Evolutionary conservation across 2,113 vertebrate genomes (phyloP).

Genomic region (Corythornis vintsioides): DNA sequence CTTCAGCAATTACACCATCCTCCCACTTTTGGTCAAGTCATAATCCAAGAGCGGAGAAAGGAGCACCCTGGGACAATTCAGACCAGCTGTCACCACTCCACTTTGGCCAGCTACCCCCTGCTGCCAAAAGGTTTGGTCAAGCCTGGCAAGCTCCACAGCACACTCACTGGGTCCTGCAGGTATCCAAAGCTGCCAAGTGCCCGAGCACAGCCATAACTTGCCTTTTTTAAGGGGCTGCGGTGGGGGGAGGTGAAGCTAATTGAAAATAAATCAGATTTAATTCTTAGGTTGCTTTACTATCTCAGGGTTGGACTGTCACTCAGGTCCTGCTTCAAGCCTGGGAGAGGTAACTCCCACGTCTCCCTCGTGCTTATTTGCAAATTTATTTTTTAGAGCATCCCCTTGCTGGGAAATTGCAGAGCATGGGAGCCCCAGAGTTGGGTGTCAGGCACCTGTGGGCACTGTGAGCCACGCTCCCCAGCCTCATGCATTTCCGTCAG

Average conservation of each 20-base stretch:
- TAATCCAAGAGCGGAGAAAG: neutral
- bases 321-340: neutral
- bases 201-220: accelerated
- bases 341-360: neutral
- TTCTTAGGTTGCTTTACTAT: neutral
- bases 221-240: neutral
- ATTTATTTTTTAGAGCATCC: neutral
- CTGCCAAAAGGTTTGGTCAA: neutral
- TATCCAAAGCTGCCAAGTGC: neutral
- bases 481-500: accelerated
- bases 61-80: neutral
- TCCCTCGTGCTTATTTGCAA: neutral
- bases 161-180: accelerated
- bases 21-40: neutral
- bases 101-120: accelerated
- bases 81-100: accelerated
- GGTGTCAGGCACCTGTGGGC: accelerated
- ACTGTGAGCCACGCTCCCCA: accelerated
- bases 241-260: too few relatives aligned
- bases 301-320: neutral
- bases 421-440: accelerated
- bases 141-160: neutral
- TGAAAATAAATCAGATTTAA: neutral
- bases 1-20: neutral
- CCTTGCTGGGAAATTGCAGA: neutral